Conservation (phyloP, 2,888 invertebrate genomes). For the Dexiosoma caninum region DNA sequence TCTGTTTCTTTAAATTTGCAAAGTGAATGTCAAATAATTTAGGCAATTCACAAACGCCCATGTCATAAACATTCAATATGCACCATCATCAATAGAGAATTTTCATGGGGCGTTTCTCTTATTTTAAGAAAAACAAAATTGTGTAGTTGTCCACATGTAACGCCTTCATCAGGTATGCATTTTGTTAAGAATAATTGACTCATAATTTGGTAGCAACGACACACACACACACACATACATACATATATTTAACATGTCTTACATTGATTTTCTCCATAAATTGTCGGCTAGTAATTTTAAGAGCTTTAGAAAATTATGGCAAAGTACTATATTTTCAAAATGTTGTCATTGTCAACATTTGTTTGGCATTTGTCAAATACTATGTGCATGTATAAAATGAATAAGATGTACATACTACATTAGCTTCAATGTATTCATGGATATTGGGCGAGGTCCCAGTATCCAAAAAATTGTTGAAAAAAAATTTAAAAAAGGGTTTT, state of each 20-base stretch:
- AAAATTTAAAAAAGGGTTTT: background rate
- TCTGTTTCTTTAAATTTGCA: too few relatives aligned
- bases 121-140: constrained; percentile 35
- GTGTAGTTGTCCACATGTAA: constrained; percentile 42
- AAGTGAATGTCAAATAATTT: constrained; percentile 30
- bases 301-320: constrained; percentile 3
- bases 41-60: constrained; percentile 14
- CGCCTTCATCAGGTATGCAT: constrained; percentile 42
- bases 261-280: background rate
- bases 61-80: constrained; percentile 12
- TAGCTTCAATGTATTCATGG: background rate
- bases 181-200: constrained; percentile 27
- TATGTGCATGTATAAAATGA: background rate
- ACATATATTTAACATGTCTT: background rate
- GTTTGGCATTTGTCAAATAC: constrained; percentile 12
- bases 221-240: background rate
- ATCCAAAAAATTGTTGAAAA: background rate
- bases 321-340: constrained; percentile 14
- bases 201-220: constrained; percentile 17
- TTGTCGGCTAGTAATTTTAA: background rate
- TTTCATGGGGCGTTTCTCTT: constrained; percentile 37
- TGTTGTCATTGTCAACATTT: constrained; percentile 46
- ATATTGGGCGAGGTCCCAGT: background rate
- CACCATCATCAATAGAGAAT: constrained; percentile 24
- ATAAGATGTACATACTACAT: too few relatives aligned